phyloP scores from a whole-genome alignment of 2,888 invertebrate genomes.

The Protodeltote pygarga region DNA sequence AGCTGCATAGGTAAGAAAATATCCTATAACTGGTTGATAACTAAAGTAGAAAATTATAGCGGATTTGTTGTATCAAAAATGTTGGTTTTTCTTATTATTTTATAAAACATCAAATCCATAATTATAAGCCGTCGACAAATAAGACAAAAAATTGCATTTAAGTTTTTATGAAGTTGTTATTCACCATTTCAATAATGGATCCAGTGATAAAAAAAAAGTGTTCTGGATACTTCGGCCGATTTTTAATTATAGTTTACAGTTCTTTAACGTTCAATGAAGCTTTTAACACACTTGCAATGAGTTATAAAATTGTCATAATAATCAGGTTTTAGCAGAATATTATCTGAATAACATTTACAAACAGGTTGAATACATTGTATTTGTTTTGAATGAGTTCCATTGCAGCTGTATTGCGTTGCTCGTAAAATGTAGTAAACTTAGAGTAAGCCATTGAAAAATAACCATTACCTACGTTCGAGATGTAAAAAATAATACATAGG shows the following conservation, averaged over 20 bases:
- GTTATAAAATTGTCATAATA: constrained; percentile 40
- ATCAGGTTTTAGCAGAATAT: constrained; percentile 32
- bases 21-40: constrained; percentile 35
- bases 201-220: constrained; percentile 15
- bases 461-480: constrained; percentile 5
- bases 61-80: constrained; percentile 28
- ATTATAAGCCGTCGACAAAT: constrained; percentile 23
- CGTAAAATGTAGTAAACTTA: constrained; percentile 24
- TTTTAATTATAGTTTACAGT: constrained; percentile 33
- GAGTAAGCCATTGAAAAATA: constrained; percentile 3
- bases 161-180: not conserved
- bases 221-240: constrained; percentile 12
- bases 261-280: constrained; percentile 27
- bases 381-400: constrained; percentile 26
- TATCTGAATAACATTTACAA: constrained; percentile 40
- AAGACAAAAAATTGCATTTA: constrained; percentile 14
- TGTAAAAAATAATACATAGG: not conserved
- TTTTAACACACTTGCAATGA: constrained; percentile 28
- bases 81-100: constrained; percentile 30
- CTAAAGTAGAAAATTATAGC: constrained; percentile 16
- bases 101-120: constrained; percentile 3
- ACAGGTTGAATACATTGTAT: constrained; percentile 36
- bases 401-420: constrained; percentile 29
- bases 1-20: constrained; percentile 18
- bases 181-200: constrained; percentile 12